phyloP scores from a whole-genome alignment of 1,140 invertebrate genomes.

The Penaeus indicus region DNA sequence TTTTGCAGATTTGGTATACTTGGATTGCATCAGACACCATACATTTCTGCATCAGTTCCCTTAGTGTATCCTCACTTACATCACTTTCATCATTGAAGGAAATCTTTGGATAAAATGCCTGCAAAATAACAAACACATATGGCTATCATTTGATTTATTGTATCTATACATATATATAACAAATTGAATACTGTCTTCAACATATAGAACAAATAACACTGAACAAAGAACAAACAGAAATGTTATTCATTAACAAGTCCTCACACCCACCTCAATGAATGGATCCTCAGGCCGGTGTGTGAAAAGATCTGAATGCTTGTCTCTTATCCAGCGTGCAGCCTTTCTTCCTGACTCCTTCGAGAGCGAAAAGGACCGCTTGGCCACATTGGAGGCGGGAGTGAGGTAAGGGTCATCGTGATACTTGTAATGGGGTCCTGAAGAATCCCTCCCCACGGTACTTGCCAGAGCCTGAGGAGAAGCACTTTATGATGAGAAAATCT shows the following conservation, averaged over 20 bases:
- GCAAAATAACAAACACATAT: slow-evolving; percentile 61
- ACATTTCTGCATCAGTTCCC: slow-evolving; percentile 77
- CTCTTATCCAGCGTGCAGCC: slow-evolving; percentile 86
- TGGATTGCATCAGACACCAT: slow-evolving; percentile 79
- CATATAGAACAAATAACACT: slow-evolving; percentile 12
- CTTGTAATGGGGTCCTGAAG: slow-evolving; percentile 86
- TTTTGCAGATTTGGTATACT: slow-evolving; percentile 81
- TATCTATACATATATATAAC: neutral
- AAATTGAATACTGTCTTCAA: neutral
- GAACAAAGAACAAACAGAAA: neutral
- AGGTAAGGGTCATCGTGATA: slow-evolving; percentile 92
- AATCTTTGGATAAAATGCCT: slow-evolving; percentile 80
- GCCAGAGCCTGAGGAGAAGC: slow-evolving; percentile 77
- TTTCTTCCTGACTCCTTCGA: slow-evolving; percentile 88
- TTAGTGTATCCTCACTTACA: slow-evolving; percentile 77
- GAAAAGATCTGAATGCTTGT: slow-evolving; percentile 84
- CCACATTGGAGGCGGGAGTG: slow-evolving; percentile 82
- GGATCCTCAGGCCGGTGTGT: slow-evolving; percentile 81
- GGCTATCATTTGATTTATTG: neutral
- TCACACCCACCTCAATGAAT: slow-evolving; percentile 70
- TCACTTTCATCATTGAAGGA: slow-evolving; percentile 80
- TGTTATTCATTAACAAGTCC: neutral
- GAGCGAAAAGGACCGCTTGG: slow-evolving; percentile 82
- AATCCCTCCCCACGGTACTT: slow-evolving; percentile 80
- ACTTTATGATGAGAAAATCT: neutral